Conservation (phyloP, 2,797 vertebrate species). For the Tapera naevia region DNA sequence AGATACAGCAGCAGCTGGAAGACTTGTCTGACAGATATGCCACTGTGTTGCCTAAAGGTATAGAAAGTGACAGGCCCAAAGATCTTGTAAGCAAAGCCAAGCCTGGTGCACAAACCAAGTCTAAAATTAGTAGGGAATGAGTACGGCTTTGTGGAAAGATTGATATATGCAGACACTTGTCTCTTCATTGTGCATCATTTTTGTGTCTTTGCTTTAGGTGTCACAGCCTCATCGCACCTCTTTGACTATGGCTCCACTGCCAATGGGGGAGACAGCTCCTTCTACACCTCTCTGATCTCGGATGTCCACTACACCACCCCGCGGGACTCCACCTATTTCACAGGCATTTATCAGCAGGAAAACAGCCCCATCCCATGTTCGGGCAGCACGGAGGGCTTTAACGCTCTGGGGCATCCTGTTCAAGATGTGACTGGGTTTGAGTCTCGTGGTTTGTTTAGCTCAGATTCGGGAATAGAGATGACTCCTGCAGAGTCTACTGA, state of each 20-base stretch:
- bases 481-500: conserved; percentile 85
- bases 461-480: conserved; percentile 88
- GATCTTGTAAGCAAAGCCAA: neutral
- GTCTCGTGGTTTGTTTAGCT: conserved; percentile 84
- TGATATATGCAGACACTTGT: neutral
- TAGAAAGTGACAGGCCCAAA: neutral
- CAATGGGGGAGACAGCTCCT: conserved; percentile 80
- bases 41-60: neutral
- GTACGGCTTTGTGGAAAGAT: neutral
- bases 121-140: neutral
- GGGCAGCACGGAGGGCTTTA: conserved; percentile 72
- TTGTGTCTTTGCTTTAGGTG: conserved; percentile 76
- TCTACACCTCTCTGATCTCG: conserved; percentile 93
- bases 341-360: conserved; percentile 81
- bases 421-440: conserved; percentile 82
- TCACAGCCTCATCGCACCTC: conserved; percentile 72
- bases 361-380: conserved; percentile 64
- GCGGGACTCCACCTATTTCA: conserved; percentile 85
- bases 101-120: neutral
- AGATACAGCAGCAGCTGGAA: neutral
- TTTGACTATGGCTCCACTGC: conserved; percentile 72
- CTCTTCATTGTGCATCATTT: neutral
- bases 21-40: neutral
- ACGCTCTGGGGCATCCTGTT: conserved; percentile 52
- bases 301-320: conserved; percentile 78